Conservation (phyloP, 2,113 vertebrate genomes). For the Cranoglanis bouderius region DNA sequence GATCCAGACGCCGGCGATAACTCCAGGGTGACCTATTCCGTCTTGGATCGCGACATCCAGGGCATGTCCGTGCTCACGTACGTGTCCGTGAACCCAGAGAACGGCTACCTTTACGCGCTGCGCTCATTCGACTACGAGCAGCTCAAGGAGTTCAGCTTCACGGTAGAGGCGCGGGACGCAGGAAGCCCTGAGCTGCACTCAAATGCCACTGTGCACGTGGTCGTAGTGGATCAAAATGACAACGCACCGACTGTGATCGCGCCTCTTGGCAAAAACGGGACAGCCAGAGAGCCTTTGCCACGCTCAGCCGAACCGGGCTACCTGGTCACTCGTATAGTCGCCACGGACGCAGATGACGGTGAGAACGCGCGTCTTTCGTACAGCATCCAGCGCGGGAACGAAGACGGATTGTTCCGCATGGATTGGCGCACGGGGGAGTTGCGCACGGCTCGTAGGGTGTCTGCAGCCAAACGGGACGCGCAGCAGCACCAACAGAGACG, state of each 20-base stretch:
- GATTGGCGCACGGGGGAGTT: slow-evolving; percentile 96
- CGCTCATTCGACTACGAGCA: slow-evolving; percentile 96
- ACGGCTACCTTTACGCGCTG: slow-evolving; percentile 92
- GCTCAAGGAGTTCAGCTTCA: slow-evolving; percentile 93
- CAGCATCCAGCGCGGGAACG: slow-evolving; percentile 90
- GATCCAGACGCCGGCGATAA: slow-evolving; percentile 92
- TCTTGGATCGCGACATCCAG: slow-evolving; percentile 93
- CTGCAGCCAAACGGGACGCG: slow-evolving; percentile 81
- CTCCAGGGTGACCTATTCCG: slow-evolving; percentile 87
- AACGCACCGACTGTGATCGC: slow-evolving; percentile 88
- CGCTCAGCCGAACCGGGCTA: slow-evolving; percentile 91
- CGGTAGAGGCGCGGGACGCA: slow-evolving; percentile 85
- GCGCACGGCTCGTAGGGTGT: slow-evolving; percentile 84
- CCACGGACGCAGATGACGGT: slow-evolving; percentile 92
- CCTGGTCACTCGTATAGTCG: slow-evolving; percentile 88
- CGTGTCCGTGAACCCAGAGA: slow-evolving; percentile 96
- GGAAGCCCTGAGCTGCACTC: slow-evolving; percentile 82
- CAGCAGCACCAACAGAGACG: slow-evolving; percentile 78
- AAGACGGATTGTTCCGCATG: slow-evolving; percentile 91
- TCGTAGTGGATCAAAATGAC: slow-evolving; percentile 95
- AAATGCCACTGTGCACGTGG: slow-evolving; percentile 88
- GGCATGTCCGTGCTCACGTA: slow-evolving; percentile 98
- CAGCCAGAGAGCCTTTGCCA: slow-evolving; percentile 86
- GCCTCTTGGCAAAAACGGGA: slow-evolving; percentile 88
- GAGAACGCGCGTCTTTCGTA: slow-evolving; percentile 94